Evolutionary conservation across 2,113 vertebrate species (phyloP).

Genomic region (Pedionomus torquatus): DNA sequence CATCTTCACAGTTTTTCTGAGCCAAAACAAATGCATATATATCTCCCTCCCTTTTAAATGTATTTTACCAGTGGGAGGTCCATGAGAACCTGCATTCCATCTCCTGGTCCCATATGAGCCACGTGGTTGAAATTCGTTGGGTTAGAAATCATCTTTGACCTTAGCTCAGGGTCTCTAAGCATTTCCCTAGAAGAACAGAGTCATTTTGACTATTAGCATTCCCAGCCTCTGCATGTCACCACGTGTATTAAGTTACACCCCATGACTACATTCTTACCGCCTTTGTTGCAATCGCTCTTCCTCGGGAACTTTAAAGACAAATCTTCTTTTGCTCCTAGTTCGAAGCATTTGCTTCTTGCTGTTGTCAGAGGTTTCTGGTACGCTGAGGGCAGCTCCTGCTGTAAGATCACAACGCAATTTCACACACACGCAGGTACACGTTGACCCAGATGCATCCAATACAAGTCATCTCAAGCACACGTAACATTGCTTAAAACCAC

Average conservation of each 20-base stretch:
- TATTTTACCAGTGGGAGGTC: constrained; percentile 93
- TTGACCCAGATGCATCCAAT: neutral
- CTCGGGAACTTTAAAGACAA: constrained; percentile 95
- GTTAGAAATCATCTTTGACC: constrained; percentile 96
- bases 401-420: neutral
- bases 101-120: constrained; percentile 98
- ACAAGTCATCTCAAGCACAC: neutral
- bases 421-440: neutral
- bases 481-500: neutral
- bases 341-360: constrained; percentile 96
- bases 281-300: constrained; percentile 92
- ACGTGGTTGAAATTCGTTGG: constrained; percentile 99
- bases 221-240: neutral
- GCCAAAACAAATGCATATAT: neutral
- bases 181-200: constrained; percentile 83
- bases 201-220: neutral
- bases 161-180: constrained; percentile 92
- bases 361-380: constrained; percentile 91
- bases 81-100: constrained; percentile 98
- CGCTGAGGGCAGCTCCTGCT: constrained; percentile 83
- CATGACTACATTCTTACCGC: constrained; percentile 69
- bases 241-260: neutral
- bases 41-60: neutral
- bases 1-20: neutral
- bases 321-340: constrained; percentile 94